Base-by-base conservation (phyloP, 2,888 invertebrate species). In the Philaethria dido region DNA sequence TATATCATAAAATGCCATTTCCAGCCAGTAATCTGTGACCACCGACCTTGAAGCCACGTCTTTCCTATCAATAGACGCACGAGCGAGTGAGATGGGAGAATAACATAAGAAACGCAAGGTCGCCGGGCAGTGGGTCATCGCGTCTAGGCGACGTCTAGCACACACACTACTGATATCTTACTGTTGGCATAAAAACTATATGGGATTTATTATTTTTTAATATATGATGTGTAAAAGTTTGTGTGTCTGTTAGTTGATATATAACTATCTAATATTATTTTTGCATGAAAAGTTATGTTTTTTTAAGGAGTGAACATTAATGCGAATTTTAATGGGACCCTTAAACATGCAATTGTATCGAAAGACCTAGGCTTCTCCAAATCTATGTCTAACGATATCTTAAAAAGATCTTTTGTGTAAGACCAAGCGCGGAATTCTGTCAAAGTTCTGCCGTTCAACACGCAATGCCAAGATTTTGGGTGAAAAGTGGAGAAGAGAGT, bases 101-200 rank as follows among this genome's bases (percentile, higher is more conserved):
- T 79, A 92, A 91, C 92, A 91, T 89, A 91, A 92, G 92, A 90
- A 88, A 88, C 74, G 82, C 89, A 90, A 92, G 90, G 91, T 89
- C 89, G 83, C 74, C 88, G 88, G 88, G 82, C 89, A 91, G 86
- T 92, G 87, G 92, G 92, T 92, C 92, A 92, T 79, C 78, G 75
- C 80, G 92, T 92, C 92, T 92, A 92, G 92, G 83, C 85, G 80
- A 73, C 81, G 92, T 92, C 92, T 92, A 91, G 89, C 78, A 86
- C 89, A 71, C 92, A 90, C 92, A 92, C 91, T 80, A 76, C 71
- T 70, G 69, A 60, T 73, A 69, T 68, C 14, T 66, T 64, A 89
- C 52, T 64, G 88, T 73, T 71, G 68, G 86, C 76, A 87, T 68
- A 77, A 65, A 72, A 79, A 70, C 39, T 25, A n/a, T 42, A 9